These are phyloP conservation scores for Colletes gigas DNA, from an alignment of 1,140 invertebrate species.

Conservation along the genomic window DNA sequence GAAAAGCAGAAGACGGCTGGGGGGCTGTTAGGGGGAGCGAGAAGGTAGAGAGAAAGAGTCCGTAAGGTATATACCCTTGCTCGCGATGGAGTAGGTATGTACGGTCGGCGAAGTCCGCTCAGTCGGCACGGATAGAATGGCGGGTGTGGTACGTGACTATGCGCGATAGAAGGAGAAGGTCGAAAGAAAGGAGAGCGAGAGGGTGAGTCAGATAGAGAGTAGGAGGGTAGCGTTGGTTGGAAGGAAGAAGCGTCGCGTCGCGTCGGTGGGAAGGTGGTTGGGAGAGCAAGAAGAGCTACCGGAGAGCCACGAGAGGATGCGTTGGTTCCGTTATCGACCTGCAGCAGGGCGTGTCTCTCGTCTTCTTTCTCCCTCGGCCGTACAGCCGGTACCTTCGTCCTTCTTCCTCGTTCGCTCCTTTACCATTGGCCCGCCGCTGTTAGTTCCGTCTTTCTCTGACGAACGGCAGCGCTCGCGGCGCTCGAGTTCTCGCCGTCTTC, in stretches of 20 bases:
- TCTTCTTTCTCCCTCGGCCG: constrained; percentile 42
- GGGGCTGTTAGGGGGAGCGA: neutral
- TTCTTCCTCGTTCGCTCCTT: constrained; percentile 44
- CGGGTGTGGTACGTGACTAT: constrained; percentile 68
- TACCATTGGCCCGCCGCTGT: constrained; percentile 56
- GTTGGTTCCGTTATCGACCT: constrained; percentile 70
- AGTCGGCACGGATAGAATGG: constrained; percentile 65
- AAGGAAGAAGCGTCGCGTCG: constrained; percentile 38
- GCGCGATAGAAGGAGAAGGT: constrained; percentile 62
- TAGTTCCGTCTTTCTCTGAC: constrained; percentile 19
- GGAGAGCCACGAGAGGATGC: constrained; percentile 67
- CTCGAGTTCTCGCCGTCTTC: constrained; percentile 34
- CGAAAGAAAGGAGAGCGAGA: constrained; percentile 60
- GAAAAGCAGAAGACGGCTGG: constrained; percentile 4
- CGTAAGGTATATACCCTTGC: constrained; percentile 54
- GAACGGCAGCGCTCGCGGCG: constrained; percentile 30
- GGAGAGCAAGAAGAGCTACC: constrained; percentile 65
- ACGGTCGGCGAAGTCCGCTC: constrained; percentile 58
- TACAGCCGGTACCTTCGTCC: constrained; percentile 11
- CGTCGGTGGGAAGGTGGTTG: constrained; percentile 31
- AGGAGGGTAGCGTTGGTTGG: constrained; percentile 12
- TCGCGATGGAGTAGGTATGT: constrained; percentile 60
- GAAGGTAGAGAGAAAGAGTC: constrained; percentile 26
- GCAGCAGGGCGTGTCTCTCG: constrained; percentile 68
- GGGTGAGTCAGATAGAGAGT: neutral